Base-by-base conservation (phyloP, 2,113 vertebrate genomes). In the Prolemur simus region DNA sequence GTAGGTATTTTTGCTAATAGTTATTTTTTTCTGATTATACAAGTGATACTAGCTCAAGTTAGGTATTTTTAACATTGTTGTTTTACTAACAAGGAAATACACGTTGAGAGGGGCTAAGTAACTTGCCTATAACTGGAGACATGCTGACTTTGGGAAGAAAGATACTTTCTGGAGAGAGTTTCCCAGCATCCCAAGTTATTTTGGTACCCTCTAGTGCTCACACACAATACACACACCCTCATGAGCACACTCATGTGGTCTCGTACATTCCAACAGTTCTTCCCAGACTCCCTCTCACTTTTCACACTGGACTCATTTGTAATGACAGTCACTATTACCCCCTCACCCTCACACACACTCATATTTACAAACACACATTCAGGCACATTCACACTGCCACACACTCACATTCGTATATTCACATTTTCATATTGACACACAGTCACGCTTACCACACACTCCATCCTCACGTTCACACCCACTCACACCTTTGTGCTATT, bases 11-110 rank as follows among this genome's bases (percentile, higher is more conserved):
- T 74, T 15, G 64, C 63, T 91, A 45, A 56, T 76, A 27, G 8
- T 42, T 82, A 21, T 10, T 91, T 8, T 23, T 86, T 89, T 93
- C 63, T 94, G 49, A 96, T 82, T 89, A 39, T 94, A 89, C 64
- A 89, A 76, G 20, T 66, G 45, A 63, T 77, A 64, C 11, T 45
- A 69, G n/a, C 78, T 90, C 1, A 20, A 63, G 64, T 84, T 94
- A 74, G 64, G 23, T 81, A n/a, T 92, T 88, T 21, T 69, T 73
- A 82, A 29, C 47, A 58, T 69, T 63, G 25, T 25, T 54, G 42
- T 54, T 81, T 87, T 91, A 47, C 20, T 27, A 39, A 27, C 25
- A 45, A 87, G 34, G 49, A 49, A 37, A 73, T 14, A 60, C 66
- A 82, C 7, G 54, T 83, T 94, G 73, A 68, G 56, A 96, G 54